A percentile compares a stretch with the other conserved stretches of the same genome.
Conservation (phyloP, 1,140 invertebrate genomes). For the Apocrypta bakeri region DNA sequence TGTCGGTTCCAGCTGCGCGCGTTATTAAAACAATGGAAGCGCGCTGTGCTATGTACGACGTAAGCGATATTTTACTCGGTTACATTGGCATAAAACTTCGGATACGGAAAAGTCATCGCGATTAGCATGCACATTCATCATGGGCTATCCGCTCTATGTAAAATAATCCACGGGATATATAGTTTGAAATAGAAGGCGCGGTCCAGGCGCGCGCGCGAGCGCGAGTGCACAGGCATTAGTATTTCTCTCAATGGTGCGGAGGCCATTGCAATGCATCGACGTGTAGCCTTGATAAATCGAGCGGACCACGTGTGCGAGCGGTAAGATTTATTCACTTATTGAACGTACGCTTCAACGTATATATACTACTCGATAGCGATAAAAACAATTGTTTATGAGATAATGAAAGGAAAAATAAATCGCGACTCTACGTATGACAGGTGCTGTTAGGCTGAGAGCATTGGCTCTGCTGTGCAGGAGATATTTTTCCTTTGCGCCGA, state of each 20-base stretch:
- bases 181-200: neutral
- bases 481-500: neutral
- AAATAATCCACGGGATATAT: neutral
- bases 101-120: neutral
- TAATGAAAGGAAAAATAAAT: neutral
- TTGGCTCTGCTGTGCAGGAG: too few relatives aligned
- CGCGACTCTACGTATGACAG: neutral
- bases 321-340: conserved; percentile 45
- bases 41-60: too few relatives aligned
- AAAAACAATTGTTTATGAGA: neutral
- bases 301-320: neutral
- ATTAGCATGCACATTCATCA: neutral
- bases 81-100: neutral
- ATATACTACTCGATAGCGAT: neutral
- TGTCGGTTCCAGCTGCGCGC: neutral
- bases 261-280: neutral
- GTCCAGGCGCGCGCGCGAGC: too few relatives aligned
- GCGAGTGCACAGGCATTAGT: neutral
- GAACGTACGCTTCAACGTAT: neutral
- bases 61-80: too few relatives aligned
- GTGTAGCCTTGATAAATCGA: neutral
- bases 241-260: neutral
- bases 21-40: neutral
- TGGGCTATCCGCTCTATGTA: neutral
- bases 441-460: neutral